Evolutionary conservation across 2,888 invertebrate genomes (phyloP).

Genomic region (Cryptus armator): DNA sequence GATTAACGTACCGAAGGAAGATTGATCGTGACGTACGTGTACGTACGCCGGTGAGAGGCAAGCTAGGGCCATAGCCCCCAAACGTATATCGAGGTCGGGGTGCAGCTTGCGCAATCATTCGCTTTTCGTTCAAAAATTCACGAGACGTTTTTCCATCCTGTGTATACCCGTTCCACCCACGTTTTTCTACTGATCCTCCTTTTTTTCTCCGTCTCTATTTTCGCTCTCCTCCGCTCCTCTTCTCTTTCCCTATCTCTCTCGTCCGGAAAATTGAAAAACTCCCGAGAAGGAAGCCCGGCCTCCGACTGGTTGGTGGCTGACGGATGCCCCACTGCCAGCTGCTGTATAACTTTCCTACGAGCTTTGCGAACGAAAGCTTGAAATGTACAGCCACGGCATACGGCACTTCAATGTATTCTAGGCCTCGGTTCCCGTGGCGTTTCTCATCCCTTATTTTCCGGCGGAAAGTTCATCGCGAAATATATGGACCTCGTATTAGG

Average conservation of each 20-base stretch:
- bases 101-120: constrained; percentile 63
- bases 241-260: constrained; percentile 38
- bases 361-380: constrained; percentile 54
- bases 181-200: constrained; percentile 1
- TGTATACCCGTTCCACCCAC: constrained; percentile 7
- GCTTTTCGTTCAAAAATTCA: constrained; percentile 67
- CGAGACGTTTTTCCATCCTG: constrained; percentile 66
- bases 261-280: constrained; percentile 66
- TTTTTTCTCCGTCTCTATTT: constrained; percentile 11
- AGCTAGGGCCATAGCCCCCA: constrained; percentile 55
- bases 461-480: constrained; percentile 58
- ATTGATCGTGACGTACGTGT: constrained; percentile 67
- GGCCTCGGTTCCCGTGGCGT: constrained; percentile 54
- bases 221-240: not conserved
- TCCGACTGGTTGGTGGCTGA: constrained; percentile 36
- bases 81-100: constrained; percentile 50
- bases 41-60: constrained; percentile 40
- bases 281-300: constrained; percentile 51
- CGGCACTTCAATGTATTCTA: constrained; percentile 37
- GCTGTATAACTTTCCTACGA: constrained; percentile 33
- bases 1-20: constrained; percentile 69
- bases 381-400: constrained; percentile 53
- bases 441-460: constrained; percentile 49
- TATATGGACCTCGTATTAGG: constrained; percentile 60
- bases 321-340: constrained; percentile 42